Conservation (phyloP, 2,113 vertebrate species). For the Psammodynastes pulverulentus region DNA sequence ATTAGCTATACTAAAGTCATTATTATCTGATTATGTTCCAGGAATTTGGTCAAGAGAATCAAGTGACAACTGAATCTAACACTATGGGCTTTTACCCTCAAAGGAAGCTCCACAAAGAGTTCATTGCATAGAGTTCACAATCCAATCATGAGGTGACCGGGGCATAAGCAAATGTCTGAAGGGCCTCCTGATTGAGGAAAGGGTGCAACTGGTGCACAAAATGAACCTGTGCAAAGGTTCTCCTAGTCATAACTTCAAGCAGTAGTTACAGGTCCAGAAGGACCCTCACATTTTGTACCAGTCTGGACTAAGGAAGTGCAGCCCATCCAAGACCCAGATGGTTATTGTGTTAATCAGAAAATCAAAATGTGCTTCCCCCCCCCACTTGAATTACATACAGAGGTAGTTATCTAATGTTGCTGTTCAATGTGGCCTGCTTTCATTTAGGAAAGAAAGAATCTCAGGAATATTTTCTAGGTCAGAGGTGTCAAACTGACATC, state of each 20-base stretch:
- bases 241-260: not conserved
- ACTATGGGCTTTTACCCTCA: not conserved
- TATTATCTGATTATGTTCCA: not conserved
- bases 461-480: not conserved
- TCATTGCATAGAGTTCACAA: not conserved
- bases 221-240: not conserved
- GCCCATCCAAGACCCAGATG: not conserved
- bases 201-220: not conserved
- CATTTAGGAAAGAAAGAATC: not conserved
- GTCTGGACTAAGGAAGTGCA: not conserved
- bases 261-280: not conserved
- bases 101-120: not conserved
- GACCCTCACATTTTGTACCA: not conserved
- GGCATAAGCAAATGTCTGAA: not conserved
- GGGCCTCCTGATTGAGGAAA: not conserved
- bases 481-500: too few species aligned
- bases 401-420: not conserved
- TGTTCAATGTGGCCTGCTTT: not conserved
- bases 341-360: not conserved
- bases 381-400: not conserved
- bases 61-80: not conserved
- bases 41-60: not conserved
- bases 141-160: not conserved
- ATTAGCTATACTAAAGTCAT: not conserved
- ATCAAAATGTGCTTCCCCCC: not conserved